Evolutionary conservation across 1,140 invertebrate species (phyloP).

Genomic region (Mercenaria mercenaria): DNA sequence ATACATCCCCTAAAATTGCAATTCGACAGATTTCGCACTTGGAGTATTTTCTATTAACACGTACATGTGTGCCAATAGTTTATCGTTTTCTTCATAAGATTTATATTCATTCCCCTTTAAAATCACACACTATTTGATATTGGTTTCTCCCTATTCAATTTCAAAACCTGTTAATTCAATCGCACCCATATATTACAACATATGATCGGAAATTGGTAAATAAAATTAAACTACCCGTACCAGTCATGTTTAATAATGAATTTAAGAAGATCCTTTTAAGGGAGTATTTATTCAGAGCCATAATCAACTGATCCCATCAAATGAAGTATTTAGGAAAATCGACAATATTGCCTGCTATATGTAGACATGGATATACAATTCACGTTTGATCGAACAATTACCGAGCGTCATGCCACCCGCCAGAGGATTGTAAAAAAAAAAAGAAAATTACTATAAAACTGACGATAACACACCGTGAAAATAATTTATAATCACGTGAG

Average conservation of each 20-base stretch:
- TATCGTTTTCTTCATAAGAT: background rate
- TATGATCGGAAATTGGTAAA: constrained; percentile 1
- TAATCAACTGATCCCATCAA: background rate
- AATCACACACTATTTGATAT: constrained; percentile 8
- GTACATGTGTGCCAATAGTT: background rate
- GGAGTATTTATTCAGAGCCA: background rate
- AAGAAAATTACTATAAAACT: background rate
- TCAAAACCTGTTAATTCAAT: constrained; percentile 24
- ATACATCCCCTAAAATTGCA: background rate
- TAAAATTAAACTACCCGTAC: constrained; percentile 1
- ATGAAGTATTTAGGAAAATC: constrained; percentile 22
- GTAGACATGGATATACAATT: constrained; percentile 11
- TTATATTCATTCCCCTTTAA: constrained; percentile 1
- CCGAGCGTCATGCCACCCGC: constrained; percentile 21
- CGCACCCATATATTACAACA: constrained; percentile 28
- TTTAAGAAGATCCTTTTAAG: background rate
- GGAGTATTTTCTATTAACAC: background rate
- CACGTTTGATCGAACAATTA: constrained; percentile 33
- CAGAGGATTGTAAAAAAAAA: background rate
- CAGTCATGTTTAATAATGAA: background rate
- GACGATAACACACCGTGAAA: background rate
- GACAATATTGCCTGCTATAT: background rate
- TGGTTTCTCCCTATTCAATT: background rate
- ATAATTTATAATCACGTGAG: background rate
- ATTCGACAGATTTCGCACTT: constrained; percentile 9